These are phyloP conservation scores for Lathamus discolor DNA, from an alignment of 2,113 vertebrate species.

Conservation along the genomic window DNA sequence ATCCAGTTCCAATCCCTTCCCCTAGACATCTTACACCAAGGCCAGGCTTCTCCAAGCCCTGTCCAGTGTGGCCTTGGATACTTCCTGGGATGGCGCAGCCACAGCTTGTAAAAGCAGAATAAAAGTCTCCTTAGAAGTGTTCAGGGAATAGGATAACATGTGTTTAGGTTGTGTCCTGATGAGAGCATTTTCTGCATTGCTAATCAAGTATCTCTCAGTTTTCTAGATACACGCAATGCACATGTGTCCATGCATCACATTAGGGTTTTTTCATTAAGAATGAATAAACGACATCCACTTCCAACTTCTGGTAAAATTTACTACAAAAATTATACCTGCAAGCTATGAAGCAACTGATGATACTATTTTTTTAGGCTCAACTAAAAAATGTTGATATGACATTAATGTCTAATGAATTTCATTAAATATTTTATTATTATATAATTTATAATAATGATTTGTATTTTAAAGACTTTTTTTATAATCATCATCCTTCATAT, in stretches of 20 bases:
- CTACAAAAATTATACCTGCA: neutral
- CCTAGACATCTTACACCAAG: neutral
- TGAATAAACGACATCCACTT: neutral
- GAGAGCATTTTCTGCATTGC: neutral
- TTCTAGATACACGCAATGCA: neutral
- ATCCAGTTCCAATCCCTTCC: neutral
- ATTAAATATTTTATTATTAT: neutral
- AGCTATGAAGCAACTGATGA: neutral
- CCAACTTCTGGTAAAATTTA: neutral
- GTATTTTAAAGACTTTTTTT: neutral
- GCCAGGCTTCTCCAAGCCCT: neutral
- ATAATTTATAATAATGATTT: neutral
- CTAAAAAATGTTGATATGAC: neutral
- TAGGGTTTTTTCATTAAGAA: neutral
- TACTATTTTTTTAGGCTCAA: neutral
- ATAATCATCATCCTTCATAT: neutral
- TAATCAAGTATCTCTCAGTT: neutral
- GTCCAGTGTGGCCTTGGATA: neutral
- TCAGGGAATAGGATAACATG: neutral
- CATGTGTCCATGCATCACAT: neutral
- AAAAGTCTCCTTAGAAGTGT: neutral
- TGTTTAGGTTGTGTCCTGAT: neutral
- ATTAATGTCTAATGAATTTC: neutral
- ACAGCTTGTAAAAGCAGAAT: neutral
- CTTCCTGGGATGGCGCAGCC: neutral